Evolutionary conservation across 2,113 vertebrate species (phyloP).

Genomic region (Suncus etruscus): DNA sequence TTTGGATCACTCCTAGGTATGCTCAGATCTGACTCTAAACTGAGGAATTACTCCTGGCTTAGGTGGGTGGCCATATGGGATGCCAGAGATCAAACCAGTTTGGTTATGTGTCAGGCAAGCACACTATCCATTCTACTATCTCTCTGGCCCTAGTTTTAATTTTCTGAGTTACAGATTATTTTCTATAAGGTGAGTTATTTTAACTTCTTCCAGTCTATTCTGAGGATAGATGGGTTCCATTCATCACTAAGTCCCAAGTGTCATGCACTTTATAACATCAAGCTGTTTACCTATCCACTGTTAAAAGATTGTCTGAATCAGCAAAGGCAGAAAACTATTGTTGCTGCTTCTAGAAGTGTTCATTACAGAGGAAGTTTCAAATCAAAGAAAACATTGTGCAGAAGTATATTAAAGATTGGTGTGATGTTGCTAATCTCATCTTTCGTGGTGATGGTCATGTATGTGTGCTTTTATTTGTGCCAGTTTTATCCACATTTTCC

Average conservation of each 20-base stretch:
- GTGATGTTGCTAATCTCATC: neutral
- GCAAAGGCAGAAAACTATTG: neutral
- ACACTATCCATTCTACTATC: too few relatives aligned
- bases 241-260: neutral
- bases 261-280: neutral
- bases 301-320: neutral
- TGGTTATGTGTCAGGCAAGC: too few relatives aligned
- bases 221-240: neutral
- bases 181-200: neutral
- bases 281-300: neutral
- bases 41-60: too few relatives aligned
- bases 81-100: too few relatives aligned
- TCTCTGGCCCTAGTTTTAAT: neutral
- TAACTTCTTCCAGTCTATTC: neutral
- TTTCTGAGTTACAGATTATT: conserved; percentile 11
- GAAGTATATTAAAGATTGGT: neutral
- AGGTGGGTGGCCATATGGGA: too few relatives aligned
- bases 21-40: too few relatives aligned
- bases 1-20: too few relatives aligned
- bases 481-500: neutral
- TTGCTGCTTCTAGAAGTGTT: neutral
- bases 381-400: conserved; percentile 15
- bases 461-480: neutral
- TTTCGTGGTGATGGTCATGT: neutral
- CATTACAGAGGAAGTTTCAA: neutral